Percentiles rank a stretch among this genome's conserved stretches.
These are phyloP conservation scores for Drosophila heteroneura DNA, from an alignment of 2,888 invertebrate genomes.

Conservation along the genomic window DNA sequence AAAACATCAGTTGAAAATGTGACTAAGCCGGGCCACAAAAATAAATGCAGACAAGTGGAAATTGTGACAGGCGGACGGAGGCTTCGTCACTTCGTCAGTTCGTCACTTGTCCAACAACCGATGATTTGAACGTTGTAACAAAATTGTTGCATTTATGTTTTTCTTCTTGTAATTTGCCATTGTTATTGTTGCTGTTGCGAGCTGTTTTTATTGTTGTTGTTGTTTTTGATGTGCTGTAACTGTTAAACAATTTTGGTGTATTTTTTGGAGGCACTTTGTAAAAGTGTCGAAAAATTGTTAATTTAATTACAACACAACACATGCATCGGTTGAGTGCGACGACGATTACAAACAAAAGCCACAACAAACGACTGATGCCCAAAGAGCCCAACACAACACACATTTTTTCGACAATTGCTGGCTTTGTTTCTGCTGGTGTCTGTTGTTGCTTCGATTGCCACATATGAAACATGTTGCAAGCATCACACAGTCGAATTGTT, in stretches of 20 bases:
- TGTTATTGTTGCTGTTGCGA: background rate
- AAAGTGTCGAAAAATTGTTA: constrained; percentile 71
- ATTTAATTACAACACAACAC: constrained; percentile 77
- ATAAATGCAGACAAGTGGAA: constrained; percentile 46
- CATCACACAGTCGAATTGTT: constrained; percentile 30
- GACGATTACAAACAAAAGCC: constrained; percentile 72
- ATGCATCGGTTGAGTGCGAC: constrained; percentile 71
- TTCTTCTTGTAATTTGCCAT: constrained; percentile 39
- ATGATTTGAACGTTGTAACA: constrained; percentile 69
- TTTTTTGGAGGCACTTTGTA: constrained; percentile 62
- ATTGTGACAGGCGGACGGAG: constrained; percentile 62
- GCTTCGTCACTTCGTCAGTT: constrained; percentile 48
- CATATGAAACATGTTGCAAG: constrained; percentile 70
- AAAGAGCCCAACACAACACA: constrained; percentile 24
- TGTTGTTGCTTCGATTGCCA: constrained; percentile 55
- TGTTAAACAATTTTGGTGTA: constrained; percentile 41
- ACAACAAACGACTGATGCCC: constrained; percentile 35
- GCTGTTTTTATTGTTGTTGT: constrained; percentile 34
- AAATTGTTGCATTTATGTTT: constrained; percentile 30
- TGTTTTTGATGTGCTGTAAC: constrained; percentile 47
- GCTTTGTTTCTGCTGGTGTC: constrained; percentile 39
- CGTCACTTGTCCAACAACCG: constrained; percentile 54
- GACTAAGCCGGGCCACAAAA: constrained; percentile 15
- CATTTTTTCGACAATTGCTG: constrained; percentile 67
- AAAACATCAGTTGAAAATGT: constrained; percentile 8